These are phyloP conservation scores for Ischnura elegans DNA, from an alignment of 2,888 invertebrate genomes.

Conservation along the genomic window DNA sequence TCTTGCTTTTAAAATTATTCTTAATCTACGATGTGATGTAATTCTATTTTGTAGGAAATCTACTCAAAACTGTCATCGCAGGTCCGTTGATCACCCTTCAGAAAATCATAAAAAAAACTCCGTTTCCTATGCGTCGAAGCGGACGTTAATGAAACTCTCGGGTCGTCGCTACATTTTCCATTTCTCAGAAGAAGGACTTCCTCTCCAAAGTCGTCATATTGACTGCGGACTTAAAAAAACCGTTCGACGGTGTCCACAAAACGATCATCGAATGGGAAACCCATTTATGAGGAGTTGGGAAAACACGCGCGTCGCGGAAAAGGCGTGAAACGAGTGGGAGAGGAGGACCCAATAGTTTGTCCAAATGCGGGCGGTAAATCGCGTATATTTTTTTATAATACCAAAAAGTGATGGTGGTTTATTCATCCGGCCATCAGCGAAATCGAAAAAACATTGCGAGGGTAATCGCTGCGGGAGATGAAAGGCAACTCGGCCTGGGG, in stretches of 20 bases:
- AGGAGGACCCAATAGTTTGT: background rate
- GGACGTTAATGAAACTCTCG: background rate
- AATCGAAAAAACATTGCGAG: conserved; percentile 61
- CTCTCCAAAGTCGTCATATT: background rate
- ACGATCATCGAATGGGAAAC: background rate
- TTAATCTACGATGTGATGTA: too few species aligned
- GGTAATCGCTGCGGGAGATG: conserved; percentile 34
- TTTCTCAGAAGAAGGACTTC: background rate
- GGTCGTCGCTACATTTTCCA: background rate
- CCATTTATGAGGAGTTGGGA: background rate
- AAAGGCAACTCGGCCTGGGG: background rate
- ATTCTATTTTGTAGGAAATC: too few species aligned
- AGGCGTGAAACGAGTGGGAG: too few species aligned
- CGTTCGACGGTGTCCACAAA: background rate
- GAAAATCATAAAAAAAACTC: background rate
- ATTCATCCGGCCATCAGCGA: conserved; percentile 42
- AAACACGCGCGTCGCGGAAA: too few species aligned
- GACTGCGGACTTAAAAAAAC: background rate
- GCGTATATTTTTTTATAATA: conserved; percentile 38
- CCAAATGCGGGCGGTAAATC: conserved; percentile 25
- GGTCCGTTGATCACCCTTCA: background rate
- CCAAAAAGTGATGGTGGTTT: conserved; percentile 29
- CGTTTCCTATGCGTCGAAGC: background rate
- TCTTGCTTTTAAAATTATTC: background rate
- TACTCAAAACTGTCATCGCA: background rate